Conservation (phyloP, 2,113 vertebrate species). For the Corydoras maculifer region DNA sequence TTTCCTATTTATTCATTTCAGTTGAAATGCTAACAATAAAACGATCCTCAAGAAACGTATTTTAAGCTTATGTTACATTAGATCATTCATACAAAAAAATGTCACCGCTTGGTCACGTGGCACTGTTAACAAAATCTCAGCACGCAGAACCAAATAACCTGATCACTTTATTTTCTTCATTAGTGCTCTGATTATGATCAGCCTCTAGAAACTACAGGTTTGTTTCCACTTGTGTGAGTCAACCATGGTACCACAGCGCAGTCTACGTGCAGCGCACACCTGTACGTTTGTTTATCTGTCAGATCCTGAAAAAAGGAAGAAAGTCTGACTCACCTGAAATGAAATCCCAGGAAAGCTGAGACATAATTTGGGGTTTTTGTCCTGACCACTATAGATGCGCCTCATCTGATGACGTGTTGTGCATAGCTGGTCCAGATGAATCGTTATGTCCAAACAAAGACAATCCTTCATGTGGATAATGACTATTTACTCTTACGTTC, state of each 20-base stretch:
- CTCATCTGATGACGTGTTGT: background rate
- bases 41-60: too few species aligned
- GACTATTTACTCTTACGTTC: too few species aligned
- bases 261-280: too few species aligned
- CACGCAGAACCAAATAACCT: background rate
- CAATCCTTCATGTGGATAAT: too few species aligned
- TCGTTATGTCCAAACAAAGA: too few species aligned
- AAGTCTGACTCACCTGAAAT: background rate
- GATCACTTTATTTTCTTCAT: background rate
- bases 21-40: too few species aligned
- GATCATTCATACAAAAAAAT: conserved; percentile 13
- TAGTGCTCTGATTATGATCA: background rate
- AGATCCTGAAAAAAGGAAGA: background rate
- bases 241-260: background rate
- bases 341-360: background rate
- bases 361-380: background rate
- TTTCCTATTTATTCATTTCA: too few species aligned
- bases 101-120: conserved; percentile 29
- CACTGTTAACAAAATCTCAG: conserved; percentile 9
- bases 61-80: background rate
- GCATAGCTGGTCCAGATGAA: background rate
- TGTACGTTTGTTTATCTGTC: background rate
- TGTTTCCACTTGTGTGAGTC: background rate
- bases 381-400: background rate
- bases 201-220: background rate